A percentile compares a stretch with the other conserved stretches of the same genome.
Conservation (phyloP, 2,888 invertebrate genomes). For the Fragum sueziense region DNA sequence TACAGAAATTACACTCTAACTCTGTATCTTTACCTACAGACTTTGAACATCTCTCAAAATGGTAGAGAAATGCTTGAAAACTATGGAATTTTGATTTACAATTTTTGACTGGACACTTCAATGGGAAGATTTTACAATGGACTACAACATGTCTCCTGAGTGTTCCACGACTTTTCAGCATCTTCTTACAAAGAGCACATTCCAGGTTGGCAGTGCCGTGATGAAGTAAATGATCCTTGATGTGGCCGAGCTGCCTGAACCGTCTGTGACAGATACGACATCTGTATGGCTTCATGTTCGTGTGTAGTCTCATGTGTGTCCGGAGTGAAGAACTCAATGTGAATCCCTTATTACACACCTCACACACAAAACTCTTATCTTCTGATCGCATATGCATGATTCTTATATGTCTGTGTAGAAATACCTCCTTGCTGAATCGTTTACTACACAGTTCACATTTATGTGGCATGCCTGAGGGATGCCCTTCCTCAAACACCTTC, state of each 20-base stretch:
- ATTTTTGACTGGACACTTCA: slow-evolving; percentile 27
- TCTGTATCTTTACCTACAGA: not conserved
- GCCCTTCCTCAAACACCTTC: slow-evolving; percentile 11
- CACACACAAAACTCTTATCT: slow-evolving; percentile 48
- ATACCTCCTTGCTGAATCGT: slow-evolving; percentile 29
- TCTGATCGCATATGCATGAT: slow-evolving; percentile 39
- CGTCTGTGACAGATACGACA: slow-evolving; percentile 44
- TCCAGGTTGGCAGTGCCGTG: slow-evolving; percentile 23
- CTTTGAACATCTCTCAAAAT: slow-evolving; percentile 8
- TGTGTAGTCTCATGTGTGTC: slow-evolving; percentile 52
- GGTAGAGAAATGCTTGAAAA: not conserved
- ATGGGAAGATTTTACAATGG: slow-evolving; percentile 39
- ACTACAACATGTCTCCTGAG: slow-evolving; percentile 12
- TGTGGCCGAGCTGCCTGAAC: slow-evolving; percentile 46
- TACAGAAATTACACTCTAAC: slow-evolving; percentile 27
- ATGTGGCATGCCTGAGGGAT: slow-evolving; percentile 19
- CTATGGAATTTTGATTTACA: slow-evolving; percentile 20
- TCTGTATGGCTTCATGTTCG: slow-evolving; percentile 35
- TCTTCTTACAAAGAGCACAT: slow-evolving; percentile 34
- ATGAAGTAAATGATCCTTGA: slow-evolving; percentile 44
- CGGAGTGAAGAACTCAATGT: slow-evolving; percentile 27
- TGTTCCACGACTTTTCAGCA: slow-evolving; percentile 27
- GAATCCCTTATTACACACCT: slow-evolving; percentile 51
- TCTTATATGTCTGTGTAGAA: slow-evolving; percentile 36
- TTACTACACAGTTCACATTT: slow-evolving; percentile 43